A percentile compares a stretch with the other conserved stretches of the same genome.
Evolutionary conservation across 2,888 invertebrate species (phyloP).

Genomic region (Thera britannica): DNA sequence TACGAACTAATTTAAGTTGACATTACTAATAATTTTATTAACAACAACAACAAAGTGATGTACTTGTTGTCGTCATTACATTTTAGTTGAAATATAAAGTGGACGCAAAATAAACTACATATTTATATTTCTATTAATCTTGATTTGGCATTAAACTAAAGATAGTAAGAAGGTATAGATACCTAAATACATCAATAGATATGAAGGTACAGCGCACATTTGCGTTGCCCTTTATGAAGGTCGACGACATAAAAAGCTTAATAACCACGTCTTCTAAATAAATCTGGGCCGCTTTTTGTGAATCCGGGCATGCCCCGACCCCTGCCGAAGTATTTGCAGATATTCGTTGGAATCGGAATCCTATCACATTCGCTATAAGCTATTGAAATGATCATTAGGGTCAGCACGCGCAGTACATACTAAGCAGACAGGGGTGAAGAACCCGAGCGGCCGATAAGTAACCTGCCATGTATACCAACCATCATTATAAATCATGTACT

Average conservation of each 20-base stretch:
- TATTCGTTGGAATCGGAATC: conserved; percentile 41
- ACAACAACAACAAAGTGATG: background rate
- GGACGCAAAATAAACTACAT: no score
- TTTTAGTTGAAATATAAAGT: no score
- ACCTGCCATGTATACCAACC: conserved; percentile 65
- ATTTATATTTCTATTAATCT: no score
- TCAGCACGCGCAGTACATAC: conserved; percentile 45
- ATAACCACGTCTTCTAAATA: conserved; percentile 41
- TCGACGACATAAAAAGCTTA: conserved; percentile 36
- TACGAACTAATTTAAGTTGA: background rate
- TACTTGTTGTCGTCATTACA: no score
- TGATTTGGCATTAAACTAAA: no score
- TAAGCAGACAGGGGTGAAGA: conserved; percentile 65
- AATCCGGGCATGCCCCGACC: conserved; percentile 38
- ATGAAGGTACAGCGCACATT: conserved; percentile 1
- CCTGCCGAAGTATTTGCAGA: conserved; percentile 38
- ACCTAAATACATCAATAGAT: background rate
- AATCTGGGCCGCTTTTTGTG: conserved; percentile 36
- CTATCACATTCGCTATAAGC: conserved; percentile 42
- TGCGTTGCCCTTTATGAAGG: conserved; percentile 37
- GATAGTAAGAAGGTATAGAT: background rate
- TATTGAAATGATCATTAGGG: conserved; percentile 50
- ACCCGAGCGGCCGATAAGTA: conserved; percentile 69
- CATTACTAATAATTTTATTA: background rate
- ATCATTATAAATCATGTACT: conserved; percentile 71